Evolutionary conservation across 2,888 invertebrate genomes (phyloP).

Genomic region (Pomacea canaliculata): DNA sequence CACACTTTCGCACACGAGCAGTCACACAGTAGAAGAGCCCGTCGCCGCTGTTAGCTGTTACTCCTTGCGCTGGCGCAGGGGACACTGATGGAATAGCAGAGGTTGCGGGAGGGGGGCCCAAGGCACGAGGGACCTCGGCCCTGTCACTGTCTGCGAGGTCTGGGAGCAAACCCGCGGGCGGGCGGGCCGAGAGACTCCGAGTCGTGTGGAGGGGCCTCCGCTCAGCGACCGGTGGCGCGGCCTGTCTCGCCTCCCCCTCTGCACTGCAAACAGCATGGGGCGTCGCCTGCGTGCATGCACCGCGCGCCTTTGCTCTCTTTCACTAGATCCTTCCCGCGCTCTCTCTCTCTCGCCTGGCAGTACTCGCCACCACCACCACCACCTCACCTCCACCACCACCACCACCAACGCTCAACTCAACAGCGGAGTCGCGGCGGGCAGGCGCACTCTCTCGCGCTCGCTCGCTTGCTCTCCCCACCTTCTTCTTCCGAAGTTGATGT

Average conservation of each 20-base stretch:
- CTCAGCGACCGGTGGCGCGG: background rate
- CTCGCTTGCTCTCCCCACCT: background rate
- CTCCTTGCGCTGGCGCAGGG: background rate
- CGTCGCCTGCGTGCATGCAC: background rate
- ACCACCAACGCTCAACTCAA: background rate
- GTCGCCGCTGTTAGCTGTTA: background rate
- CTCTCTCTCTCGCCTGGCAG: background rate
- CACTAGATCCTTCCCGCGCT: background rate
- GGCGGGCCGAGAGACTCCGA: background rate
- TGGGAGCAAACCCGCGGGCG: slow-evolving; percentile 1
- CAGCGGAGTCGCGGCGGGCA: background rate
- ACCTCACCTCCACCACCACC: background rate
- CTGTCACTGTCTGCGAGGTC: slow-evolving; percentile 9
- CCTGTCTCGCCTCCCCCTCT: slow-evolving; percentile 1
- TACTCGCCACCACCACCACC: background rate
- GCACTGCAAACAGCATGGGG: slow-evolving; percentile 2
- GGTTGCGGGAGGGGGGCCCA: background rate
- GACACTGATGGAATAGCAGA: slow-evolving; percentile 6
- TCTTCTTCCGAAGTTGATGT: no score
- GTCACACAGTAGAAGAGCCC: no score
- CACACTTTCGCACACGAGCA: no score
- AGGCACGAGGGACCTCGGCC: background rate
- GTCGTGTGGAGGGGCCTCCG: background rate
- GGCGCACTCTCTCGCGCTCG: background rate
- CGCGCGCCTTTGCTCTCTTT: no score